phyloP scores from a whole-genome alignment of 2,113 vertebrate genomes.

The Serinus canaria region DNA sequence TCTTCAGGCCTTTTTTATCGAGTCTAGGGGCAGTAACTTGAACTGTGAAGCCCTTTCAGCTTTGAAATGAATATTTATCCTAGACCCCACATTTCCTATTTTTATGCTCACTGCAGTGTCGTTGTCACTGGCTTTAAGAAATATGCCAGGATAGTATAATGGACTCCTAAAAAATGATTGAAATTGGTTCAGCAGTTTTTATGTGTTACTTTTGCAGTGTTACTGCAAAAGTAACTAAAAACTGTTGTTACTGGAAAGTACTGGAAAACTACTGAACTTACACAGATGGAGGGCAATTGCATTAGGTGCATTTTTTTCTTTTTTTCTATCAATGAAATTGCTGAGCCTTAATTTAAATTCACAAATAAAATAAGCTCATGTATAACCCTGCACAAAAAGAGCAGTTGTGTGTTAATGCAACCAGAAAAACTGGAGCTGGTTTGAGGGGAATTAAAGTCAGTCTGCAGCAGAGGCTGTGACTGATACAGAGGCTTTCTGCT shows the following conservation, averaged over 20 bases:
- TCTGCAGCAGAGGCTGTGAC: neutral
- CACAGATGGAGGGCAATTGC: neutral
- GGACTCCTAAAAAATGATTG: neutral
- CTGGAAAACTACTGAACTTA: neutral
- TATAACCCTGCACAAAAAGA: neutral
- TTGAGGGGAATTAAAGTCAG: neutral
- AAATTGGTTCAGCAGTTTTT: neutral
- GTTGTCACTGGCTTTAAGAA: neutral
- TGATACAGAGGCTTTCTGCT: neutral
- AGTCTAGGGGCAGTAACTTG: neutral
- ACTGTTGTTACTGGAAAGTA: neutral
- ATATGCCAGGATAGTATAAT: neutral
- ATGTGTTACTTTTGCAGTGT: neutral
- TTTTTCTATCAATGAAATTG: neutral
- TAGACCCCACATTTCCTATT: neutral
- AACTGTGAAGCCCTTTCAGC: neutral
- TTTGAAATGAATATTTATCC: neutral
- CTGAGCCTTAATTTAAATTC: slow-evolving; percentile 21
- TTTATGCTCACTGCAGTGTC: neutral
- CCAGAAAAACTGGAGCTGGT: neutral
- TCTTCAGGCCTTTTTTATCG: neutral
- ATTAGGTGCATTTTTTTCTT: neutral
- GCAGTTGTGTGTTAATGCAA: neutral
- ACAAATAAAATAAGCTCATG: neutral
- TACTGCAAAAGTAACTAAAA: neutral